Base-by-base conservation (phyloP, 2,888 invertebrate genomes). In the Cephus nigrinus region DNA sequence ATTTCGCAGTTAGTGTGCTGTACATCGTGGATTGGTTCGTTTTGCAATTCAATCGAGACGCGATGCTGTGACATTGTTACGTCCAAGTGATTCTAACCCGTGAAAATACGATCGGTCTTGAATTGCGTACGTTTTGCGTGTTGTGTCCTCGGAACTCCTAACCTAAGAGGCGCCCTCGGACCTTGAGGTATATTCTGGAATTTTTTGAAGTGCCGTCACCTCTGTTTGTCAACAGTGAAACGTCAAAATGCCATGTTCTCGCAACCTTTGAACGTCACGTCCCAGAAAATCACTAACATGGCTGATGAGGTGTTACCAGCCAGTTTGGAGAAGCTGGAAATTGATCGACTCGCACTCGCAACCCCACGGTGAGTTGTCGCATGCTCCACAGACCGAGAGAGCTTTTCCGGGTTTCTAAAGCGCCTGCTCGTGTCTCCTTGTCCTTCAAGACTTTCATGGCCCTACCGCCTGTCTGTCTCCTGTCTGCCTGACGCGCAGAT, bases 291-390 rank as follows among this genome's bases (percentile, higher is more conserved):
- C 68, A 33, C 78, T 80, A 86, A 81, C 78, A 90, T 90, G 90
- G 89, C 86, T 74, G 90, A 90, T 79, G 90, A 90, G 77, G 83
- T 86, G 69, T 79, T 90, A 85, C 90, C 90, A 83, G 90, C 89
- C 77, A 89, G 89, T 81, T 85, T 90, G 80, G 88, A 90, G 81
- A 90, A 87, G 82, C 88, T 90, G 80, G 88, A 90, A 80, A 90
- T 90, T 83, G 88, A 89, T 83, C 86, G 86, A 34, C 82, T 83
- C 3, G 83, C 86, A 11, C 71, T 69, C 31, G 69, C 69, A 40
- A 75, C 36, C 36, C 15, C 76, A 76, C 76, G 74, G 78, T 78
- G 31, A 78, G 78, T 76, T 33, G 12, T 71, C 71, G 71, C 71
- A 71, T 71, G 71, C 32, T 71, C 31, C 71, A 15, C 71, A 23